Evolutionary conservation across 1,140 invertebrate species (phyloP).

Genomic region (Leptinotarsa undecemlineata): DNA sequence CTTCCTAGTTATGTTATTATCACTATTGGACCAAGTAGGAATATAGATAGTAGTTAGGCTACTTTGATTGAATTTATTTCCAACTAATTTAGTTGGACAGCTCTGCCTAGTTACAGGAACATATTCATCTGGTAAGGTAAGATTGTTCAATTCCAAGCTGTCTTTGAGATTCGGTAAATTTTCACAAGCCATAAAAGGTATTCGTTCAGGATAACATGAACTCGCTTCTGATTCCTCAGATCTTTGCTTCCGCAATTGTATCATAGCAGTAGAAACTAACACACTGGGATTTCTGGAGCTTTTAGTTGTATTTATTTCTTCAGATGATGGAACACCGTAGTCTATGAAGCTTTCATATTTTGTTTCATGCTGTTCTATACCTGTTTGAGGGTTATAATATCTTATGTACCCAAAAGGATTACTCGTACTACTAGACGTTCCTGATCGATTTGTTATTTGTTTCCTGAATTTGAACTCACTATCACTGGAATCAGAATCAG

Average conservation of each 20-base stretch:
- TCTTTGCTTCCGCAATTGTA: conserved; percentile 56
- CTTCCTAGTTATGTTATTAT: conserved; percentile 48
- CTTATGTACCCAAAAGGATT: conserved; percentile 68
- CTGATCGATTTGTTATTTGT: conserved; percentile 63
- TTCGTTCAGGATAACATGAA: conserved; percentile 57
- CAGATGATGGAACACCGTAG: conserved; percentile 47
- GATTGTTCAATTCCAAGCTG: conserved; percentile 54
- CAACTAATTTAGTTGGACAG: conserved; percentile 61
- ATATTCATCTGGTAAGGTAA: conserved; percentile 36
- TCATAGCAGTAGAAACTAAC: conserved; percentile 57
- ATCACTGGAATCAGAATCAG: conserved; percentile 54
- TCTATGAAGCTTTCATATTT: conserved; percentile 59
- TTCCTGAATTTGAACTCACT: conserved; percentile 54
- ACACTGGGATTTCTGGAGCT: conserved; percentile 44
- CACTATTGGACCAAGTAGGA: conserved; percentile 57
- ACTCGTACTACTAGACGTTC: conserved; percentile 50
- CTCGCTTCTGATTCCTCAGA: conserved; percentile 65
- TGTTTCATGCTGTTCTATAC: conserved; percentile 42
- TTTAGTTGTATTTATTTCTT: background rate
- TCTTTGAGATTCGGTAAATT: conserved; percentile 66
- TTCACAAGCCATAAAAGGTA: conserved; percentile 65
- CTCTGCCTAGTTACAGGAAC: conserved; percentile 50
- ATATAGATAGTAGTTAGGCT: conserved; percentile 61
- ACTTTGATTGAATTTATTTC: conserved; percentile 61
- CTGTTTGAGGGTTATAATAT: conserved; percentile 61